Evolutionary conservation across 2,888 invertebrate species (phyloP).

Genomic region (Sicus ferrugineus): DNA sequence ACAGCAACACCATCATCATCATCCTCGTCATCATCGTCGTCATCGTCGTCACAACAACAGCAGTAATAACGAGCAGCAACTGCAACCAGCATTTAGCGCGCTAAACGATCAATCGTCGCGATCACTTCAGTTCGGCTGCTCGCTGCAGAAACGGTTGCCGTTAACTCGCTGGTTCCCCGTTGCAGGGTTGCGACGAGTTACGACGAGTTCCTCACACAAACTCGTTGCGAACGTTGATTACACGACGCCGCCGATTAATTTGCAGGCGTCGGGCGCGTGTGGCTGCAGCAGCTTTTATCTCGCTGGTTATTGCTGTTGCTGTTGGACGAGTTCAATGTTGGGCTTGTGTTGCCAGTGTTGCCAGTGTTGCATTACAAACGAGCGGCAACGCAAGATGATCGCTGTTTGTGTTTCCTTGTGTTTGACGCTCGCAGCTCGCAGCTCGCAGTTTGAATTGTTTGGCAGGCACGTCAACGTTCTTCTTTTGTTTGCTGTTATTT

Average conservation of each 20-base stretch:
- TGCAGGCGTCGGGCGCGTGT: constrained; percentile 35
- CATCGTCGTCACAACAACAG: no score
- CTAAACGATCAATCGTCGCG: constrained; percentile 58
- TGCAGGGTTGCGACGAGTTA: not conserved
- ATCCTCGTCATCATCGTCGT: no score
- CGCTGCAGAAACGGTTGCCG: not conserved
- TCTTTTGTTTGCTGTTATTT: no score
- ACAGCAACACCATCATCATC: constrained; percentile 26
- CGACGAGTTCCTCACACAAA: not conserved
- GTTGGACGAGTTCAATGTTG: not conserved
- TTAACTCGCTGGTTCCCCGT: constrained; percentile 18
- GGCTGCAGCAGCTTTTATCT: constrained; percentile 18
- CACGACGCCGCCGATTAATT: constrained; percentile 37
- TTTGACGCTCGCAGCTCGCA: no score
- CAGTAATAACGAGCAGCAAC: no score
- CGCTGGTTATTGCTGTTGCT: not conserved
- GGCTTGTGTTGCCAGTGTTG: not conserved
- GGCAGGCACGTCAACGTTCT: no score
- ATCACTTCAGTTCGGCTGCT: constrained; percentile 41
- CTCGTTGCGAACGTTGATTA: constrained; percentile 30
- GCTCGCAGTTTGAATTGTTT: no score
- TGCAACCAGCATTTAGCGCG: constrained; percentile 32
- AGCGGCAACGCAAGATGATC: no score
- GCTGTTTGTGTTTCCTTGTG: no score
- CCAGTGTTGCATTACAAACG: no score